Base-by-base conservation (phyloP, 2,113 vertebrate genomes). In the Amia ocellicauda region DNA sequence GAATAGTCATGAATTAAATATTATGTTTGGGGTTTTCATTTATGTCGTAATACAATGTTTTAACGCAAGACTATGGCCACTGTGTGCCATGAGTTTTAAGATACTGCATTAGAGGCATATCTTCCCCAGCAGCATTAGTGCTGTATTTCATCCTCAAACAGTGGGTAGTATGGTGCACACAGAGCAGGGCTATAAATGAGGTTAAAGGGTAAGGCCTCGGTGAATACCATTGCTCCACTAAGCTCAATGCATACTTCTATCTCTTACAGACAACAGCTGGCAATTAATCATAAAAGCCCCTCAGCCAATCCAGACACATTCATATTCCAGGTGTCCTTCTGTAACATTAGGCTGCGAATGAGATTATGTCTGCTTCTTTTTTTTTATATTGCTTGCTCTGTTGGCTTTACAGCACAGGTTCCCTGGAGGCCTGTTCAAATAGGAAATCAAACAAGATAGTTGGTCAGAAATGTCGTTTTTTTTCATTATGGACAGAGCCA, bases 311-410 rank as follows among this genome's bases (percentile, higher is more conserved):
- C 70, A 72, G 67, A 41, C 60, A 66, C 70, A 72, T 75, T 71
- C 69, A 57, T 75, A 73, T 78, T 77, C 72, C 71, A 77, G 71
- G 74, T 74, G 68, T 72, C 58, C 59, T 40, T 70, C 66, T 64
- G 64, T 43, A 71, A 69, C 66, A 64, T 70, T 69, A 53, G 50
- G 60, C 72, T 81, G 67, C 20, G 53, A 68, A 74, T 79, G 66
- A 77, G 71, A 78, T 76, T 77, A 74, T 66, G 67, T 67, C 69
- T 76, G 71, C 56, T 27, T 67, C 69, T 50, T 47, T 57, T 58
- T 45, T 79, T 78, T 78, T 67, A 64, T 60, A 63, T 53, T 65
- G 56, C 68, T 78, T 64, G 42, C 47, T 77, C 54, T 45, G 27
- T 75, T 79, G 75, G 51, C 58, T 80, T 76, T 73, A 60, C 58